Percentiles rank a stretch among this genome's conserved stretches.
Evolutionary conservation across 2,888 invertebrate species (phyloP).

Genomic region (Zeuzera pyrina): DNA sequence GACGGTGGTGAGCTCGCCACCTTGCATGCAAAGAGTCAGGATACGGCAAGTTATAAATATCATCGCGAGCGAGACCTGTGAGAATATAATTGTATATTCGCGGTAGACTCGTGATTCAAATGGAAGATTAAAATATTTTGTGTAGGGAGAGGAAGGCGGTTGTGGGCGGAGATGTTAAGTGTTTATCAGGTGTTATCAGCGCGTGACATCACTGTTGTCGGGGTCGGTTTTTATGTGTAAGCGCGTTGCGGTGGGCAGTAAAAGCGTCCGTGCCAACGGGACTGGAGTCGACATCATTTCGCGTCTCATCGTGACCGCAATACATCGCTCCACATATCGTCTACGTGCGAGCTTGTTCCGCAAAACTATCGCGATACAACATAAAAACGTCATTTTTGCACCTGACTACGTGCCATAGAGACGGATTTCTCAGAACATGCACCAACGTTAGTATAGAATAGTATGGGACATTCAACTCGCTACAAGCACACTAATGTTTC

Average conservation of each 20-base stretch:
- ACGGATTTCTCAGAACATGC: neutral
- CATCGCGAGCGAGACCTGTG: slow-evolving; percentile 38
- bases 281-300: slow-evolving; percentile 65
- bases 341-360: slow-evolving; percentile 61
- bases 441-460: no score
- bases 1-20: slow-evolving; percentile 26
- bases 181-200: slow-evolving; percentile 55
- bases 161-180: slow-evolving; percentile 51
- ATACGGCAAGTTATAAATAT: slow-evolving; percentile 33
- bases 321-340: slow-evolving; percentile 63
- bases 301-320: slow-evolving; percentile 67
- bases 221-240: slow-evolving; percentile 62
- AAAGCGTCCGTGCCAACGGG: slow-evolving; percentile 67
- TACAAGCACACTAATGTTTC: no score
- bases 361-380: slow-evolving; percentile 46
- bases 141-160: slow-evolving; percentile 34
- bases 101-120: slow-evolving; percentile 41
- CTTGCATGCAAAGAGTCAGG: slow-evolving; percentile 40
- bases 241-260: slow-evolving; percentile 64
- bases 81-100: slow-evolving; percentile 55
- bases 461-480: no score
- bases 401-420: neutral
- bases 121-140: slow-evolving; percentile 35
- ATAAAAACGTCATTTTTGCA: slow-evolving; percentile 26
- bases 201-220: slow-evolving; percentile 57